These are phyloP conservation scores for Zootoca vivipara DNA, from an alignment of 2,113 vertebrate genomes.

Conservation along the genomic window DNA sequence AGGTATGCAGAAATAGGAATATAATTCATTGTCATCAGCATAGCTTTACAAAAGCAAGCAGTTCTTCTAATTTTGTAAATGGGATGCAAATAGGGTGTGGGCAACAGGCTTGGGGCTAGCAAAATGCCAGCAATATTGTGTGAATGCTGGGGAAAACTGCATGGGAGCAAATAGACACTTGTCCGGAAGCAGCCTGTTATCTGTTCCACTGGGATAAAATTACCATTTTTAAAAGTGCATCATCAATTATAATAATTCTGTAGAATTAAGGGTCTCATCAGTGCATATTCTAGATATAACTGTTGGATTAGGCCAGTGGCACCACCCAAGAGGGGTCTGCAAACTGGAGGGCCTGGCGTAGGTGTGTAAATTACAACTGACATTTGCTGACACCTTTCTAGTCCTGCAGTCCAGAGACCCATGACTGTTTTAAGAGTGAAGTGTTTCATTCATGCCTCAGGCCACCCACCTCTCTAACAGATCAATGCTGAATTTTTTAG, in stretches of 20 bases:
- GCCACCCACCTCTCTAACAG: constrained; percentile 67
- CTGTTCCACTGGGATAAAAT: not conserved
- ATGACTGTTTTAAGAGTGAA: constrained; percentile 61
- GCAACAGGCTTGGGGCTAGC: no score
- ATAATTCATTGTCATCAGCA: not conserved
- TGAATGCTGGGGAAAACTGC: no score
- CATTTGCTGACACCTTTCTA: constrained; percentile 60
- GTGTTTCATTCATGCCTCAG: constrained; percentile 64
- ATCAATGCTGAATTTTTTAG: constrained; percentile 70
- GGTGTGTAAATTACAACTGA: constrained; percentile 51
- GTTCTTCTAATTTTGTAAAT: not conserved
- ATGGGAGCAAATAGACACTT: no score
- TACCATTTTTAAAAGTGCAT: not conserved
- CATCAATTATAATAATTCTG: not conserved
- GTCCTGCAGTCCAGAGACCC: constrained; percentile 48
- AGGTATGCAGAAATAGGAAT: not conserved
- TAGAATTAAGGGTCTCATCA: not conserved
- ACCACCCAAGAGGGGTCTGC: constrained; percentile 37
- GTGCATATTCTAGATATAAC: not conserved
- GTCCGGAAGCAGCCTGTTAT: not conserved
- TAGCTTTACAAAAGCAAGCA: not conserved
- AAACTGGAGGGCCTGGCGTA: constrained; percentile 45
- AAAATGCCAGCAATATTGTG: no score
- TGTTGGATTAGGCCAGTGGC: not conserved
- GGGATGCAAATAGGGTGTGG: no score